Percentiles rank a stretch among this genome's conserved stretches.
These are phyloP conservation scores for Streblospio benedicti DNA, from an alignment of 1,140 invertebrate species.

Conservation along the genomic window DNA sequence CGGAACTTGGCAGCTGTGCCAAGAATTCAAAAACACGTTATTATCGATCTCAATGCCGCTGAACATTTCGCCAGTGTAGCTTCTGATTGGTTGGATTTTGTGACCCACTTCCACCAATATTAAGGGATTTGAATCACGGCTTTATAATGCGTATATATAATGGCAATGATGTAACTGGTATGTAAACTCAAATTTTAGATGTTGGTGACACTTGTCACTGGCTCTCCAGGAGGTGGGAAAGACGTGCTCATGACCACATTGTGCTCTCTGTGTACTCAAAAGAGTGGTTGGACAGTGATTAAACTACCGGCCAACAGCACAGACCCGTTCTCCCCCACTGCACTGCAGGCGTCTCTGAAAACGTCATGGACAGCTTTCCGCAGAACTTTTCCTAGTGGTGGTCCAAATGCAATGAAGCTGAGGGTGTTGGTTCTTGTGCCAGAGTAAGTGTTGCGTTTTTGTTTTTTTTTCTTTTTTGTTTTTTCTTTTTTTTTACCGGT, in stretches of 20 bases:
- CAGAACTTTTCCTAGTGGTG: not conserved
- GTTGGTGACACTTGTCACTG: constrained; percentile 34
- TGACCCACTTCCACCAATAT: too few relatives aligned
- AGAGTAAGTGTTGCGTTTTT: constrained; percentile 25
- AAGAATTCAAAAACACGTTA: too few relatives aligned
- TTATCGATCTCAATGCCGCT: too few relatives aligned
- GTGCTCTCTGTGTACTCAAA: constrained; percentile 25
- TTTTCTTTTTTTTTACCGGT: too few relatives aligned
- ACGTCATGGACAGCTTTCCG: constrained; percentile 15
- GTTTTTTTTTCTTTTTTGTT: too few relatives aligned
- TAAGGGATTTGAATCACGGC: too few relatives aligned
- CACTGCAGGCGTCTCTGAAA: constrained; percentile 25
- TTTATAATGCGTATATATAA: too few relatives aligned
- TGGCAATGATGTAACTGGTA: too few relatives aligned
- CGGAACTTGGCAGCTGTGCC: too few relatives aligned
- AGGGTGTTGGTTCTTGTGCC: constrained; percentile 30
- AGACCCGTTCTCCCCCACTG: constrained; percentile 19
- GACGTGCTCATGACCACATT: constrained; percentile 27
- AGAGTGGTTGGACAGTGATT: constrained; percentile 27
- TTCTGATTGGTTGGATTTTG: too few relatives aligned
- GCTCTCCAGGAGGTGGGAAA: constrained; percentile 34
- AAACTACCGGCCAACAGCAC: constrained; percentile 19
- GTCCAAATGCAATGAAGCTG: constrained; percentile 13
- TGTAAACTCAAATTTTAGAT: too few relatives aligned
- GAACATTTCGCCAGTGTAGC: too few relatives aligned